phyloP scores from a whole-genome alignment of 2,888 invertebrate genomes.

The Drosophila fungiperda region DNA sequence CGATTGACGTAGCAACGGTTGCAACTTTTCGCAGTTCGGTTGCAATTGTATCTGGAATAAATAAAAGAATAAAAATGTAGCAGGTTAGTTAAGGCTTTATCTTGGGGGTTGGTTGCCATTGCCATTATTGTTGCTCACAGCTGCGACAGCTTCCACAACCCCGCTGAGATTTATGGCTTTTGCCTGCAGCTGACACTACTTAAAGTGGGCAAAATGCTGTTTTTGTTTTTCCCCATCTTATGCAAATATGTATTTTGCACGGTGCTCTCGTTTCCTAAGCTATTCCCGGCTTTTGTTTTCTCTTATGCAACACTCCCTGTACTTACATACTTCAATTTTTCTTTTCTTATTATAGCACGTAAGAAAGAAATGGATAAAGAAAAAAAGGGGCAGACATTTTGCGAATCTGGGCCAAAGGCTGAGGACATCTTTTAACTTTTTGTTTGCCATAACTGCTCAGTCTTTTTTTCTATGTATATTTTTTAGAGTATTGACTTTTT shows the following conservation, averaged over 20 bases:
- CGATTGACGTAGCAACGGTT: conserved; percentile 87
- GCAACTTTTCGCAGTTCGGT: conserved; percentile 89
- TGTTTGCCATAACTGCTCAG: background rate
- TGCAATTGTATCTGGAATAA: conserved; percentile 87
- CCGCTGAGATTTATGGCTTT: conserved; percentile 35
- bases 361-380: conserved; percentile 4
- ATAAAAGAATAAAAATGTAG: background rate
- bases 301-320: conserved; percentile 1
- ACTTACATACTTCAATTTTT: background rate
- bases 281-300: conserved; percentile 10
- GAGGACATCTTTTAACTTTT: background rate
- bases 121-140: background rate
- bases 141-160: background rate
- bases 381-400: conserved; percentile 1
- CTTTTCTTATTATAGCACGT: background rate
- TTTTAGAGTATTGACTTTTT: background rate
- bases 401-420: conserved; percentile 7
- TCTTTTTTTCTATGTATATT: background rate
- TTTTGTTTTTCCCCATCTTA: conserved; percentile 9
- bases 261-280: conserved; percentile 8
- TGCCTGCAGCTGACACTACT: conserved; percentile 31
- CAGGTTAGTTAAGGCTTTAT: conserved; percentile 4
- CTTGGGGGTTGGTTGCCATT: background rate
- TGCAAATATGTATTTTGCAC: conserved; percentile 33
- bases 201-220: conserved; percentile 5